Base-by-base conservation (phyloP, 2,888 invertebrate species). In the Acrocyrtus sp. region DNA sequence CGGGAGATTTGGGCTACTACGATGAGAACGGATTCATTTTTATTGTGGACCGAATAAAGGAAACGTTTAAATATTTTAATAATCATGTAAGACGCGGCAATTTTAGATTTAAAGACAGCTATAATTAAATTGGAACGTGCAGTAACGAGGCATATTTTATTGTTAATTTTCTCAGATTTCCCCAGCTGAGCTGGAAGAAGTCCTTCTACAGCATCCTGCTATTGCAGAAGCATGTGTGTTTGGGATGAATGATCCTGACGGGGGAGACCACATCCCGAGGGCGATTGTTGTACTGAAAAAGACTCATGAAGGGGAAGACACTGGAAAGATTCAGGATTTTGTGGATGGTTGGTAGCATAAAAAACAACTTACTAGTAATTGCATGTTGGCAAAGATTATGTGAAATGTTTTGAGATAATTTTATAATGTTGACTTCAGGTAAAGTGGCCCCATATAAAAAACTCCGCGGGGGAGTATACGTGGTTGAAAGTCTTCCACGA, bases 31-130 rank as follows among this genome's bases (percentile, higher is more conserved):
- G 78, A 50, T 80, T 76, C 54, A 54, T 80, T 17, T 80, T 69
- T 50, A 65, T 80, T 17, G 75, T 79, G 15, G 80, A 79, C 50
- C 53, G 80, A 22, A 76, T 79, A 34, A 80, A 80, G 53, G 80
- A 80, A 65, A 79, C 76, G 0, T 80, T 80, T 63, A 80, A 80
- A 48, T 80, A 80, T 54, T 80, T 77, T 45, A 78, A 78, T 17
- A 80, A 77, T 45, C 80, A 80, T 60, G 77, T 77, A 69, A 67
- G 65, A n/a, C 6, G 24, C 6, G 27, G 6, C 27, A 61, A 61
- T 17, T 1, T 34, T 10, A 48, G 17, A 34, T 34, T 34, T 34
- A 34, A 34, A 34, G 12, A 34, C n/a, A n/a, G n/a, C n/a, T n/a
- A n/a, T n/a, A n/a, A n/a, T n/a, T n/a, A n/a, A n/a, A n/a, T n/a